Conservation (phyloP, 2,113 vertebrate species). For the Triplophysa dalaica region DNA sequence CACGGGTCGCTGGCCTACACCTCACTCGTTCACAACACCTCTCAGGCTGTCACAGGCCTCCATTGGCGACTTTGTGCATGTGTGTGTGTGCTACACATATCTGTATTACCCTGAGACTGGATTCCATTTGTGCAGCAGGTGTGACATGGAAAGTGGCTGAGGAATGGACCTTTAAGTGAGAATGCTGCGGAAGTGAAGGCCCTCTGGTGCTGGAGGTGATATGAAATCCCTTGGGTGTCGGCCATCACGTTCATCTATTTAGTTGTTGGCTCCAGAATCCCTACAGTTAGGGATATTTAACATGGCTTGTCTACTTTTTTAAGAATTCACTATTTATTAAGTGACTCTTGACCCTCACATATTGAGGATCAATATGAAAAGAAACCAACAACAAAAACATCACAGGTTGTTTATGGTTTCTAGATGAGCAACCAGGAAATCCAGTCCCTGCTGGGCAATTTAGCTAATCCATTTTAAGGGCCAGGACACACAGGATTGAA, state of each 20-base stretch:
- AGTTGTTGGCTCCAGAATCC: background rate
- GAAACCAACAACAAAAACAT: background rate
- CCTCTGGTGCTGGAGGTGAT: constrained; percentile 23
- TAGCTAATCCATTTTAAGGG: too few relatives aligned
- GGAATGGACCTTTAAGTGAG: constrained; percentile 39
- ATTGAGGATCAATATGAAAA: constrained; percentile 1
- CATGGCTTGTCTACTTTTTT: too few relatives aligned
- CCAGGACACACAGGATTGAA: too few relatives aligned
- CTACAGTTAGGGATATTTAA: too few relatives aligned
- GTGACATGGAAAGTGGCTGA: constrained; percentile 21
- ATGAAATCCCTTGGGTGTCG: constrained; percentile 30
- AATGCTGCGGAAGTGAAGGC: constrained; percentile 32
- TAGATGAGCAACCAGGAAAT: background rate
- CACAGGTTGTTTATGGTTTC: background rate
- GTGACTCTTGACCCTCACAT: constrained; percentile 5
- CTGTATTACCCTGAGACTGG: constrained; percentile 40
- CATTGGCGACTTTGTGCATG: constrained; percentile 43
- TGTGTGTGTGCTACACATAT: constrained; percentile 20
- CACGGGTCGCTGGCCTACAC: constrained; percentile 57
- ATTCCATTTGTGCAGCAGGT: constrained; percentile 29
- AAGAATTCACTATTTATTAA: background rate
- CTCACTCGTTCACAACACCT: constrained; percentile 42
- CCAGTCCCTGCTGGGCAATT: background rate
- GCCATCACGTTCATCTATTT: constrained; percentile 24
- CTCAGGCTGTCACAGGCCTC: constrained; percentile 46